Conservation (phyloP, 2,113 vertebrate species). For the Physeter macrocephalus region DNA sequence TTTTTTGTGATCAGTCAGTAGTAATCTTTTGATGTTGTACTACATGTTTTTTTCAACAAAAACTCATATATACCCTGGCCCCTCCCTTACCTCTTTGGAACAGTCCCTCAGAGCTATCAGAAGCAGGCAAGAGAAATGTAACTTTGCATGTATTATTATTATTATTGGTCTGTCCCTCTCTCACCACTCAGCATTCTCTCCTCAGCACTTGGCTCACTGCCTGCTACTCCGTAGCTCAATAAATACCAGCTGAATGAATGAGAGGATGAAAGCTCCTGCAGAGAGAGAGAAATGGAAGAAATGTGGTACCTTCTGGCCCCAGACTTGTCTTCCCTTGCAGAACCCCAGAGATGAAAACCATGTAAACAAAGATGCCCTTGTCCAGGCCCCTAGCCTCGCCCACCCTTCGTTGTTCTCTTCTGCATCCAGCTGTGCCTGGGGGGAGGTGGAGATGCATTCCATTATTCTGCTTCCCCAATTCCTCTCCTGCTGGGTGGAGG, state of each 20-base stretch:
- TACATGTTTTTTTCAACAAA: neutral
- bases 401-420: neutral
- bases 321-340: neutral
- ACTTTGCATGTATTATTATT: neutral
- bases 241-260: neutral
- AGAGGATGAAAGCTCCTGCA: neutral
- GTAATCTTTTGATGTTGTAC: neutral
- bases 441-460: neutral
- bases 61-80: neutral
- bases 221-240: neutral
- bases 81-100: neutral
- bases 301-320: neutral
- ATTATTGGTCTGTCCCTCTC: neutral
- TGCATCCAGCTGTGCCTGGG: neutral
- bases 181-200: neutral
- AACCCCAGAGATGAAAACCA: neutral
- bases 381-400: neutral
- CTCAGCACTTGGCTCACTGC: neutral
- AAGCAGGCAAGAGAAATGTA: neutral
- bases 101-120: neutral
- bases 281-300: neutral
- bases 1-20: neutral
- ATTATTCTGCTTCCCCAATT: neutral
- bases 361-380: conserved; percentile 17
- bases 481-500: neutral